Percentiles rank a stretch among this genome's conserved stretches.
These are phyloP conservation scores for Torymus tubicola DNA, from an alignment of 2,888 invertebrate species.

Conservation along the genomic window DNA sequence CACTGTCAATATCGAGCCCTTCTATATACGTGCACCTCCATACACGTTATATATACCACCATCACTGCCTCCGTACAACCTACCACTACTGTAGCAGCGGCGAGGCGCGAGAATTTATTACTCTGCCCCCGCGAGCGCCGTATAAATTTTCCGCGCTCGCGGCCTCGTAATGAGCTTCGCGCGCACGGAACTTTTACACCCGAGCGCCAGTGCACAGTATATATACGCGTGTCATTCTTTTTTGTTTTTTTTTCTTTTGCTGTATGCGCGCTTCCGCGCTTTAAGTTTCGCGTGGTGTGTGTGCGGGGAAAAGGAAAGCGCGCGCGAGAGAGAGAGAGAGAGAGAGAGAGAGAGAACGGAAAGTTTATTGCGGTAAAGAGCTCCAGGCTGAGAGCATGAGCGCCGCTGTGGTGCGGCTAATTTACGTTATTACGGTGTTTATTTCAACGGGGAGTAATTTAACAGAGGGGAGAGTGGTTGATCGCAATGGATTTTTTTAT, in stretches of 20 bases:
- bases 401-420: background rate
- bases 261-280: background rate
- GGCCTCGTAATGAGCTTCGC: conserved; percentile 39
- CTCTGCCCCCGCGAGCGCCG: background rate
- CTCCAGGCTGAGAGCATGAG: too few relatives aligned
- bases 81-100: background rate
- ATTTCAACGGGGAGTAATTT: conserved; percentile 11
- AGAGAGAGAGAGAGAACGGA: too few relatives aligned
- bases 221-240: background rate
- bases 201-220: background rate
- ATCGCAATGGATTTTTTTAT: too few relatives aligned
- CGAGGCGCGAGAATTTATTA: conserved; percentile 35
- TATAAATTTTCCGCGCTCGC: conserved; percentile 46
- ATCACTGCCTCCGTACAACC: too few relatives aligned
- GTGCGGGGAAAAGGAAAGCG: conserved; percentile 1
- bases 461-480: too few relatives aligned
- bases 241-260: background rate
- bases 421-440: conserved; percentile 42
- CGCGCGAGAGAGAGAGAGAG: too few relatives aligned
- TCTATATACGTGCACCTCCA: too few relatives aligned
- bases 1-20: conserved; percentile 33
- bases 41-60: too few relatives aligned
- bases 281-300: too few relatives aligned
- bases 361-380: too few relatives aligned
- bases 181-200: conserved; percentile 19